Evolutionary conservation across 2,797 vertebrate species (phyloP).

Genomic region (Apodemus agrarius): DNA sequence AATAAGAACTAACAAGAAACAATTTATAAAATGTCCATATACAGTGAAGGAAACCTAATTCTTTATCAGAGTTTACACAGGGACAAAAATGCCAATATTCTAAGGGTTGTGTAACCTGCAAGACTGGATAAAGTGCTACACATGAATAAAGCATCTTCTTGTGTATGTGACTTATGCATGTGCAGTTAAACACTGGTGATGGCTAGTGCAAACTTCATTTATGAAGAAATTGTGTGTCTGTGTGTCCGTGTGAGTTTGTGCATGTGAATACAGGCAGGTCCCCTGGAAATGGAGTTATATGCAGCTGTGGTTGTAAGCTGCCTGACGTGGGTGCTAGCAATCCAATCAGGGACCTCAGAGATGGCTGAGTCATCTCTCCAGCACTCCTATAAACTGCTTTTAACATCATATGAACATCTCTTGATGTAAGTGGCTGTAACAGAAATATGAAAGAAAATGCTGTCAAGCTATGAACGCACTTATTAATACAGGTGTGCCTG

Average conservation of each 20-base stretch:
- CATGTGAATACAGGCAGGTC: neutral
- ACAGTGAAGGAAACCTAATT: slow-evolving; percentile 29
- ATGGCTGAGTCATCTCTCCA: neutral
- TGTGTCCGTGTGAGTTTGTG: neutral
- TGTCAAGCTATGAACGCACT: neutral
- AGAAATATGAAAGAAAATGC: slow-evolving; percentile 40
- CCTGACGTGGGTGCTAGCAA: neutral
- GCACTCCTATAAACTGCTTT: slow-evolving; percentile 34
- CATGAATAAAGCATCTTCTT: slow-evolving; percentile 37
- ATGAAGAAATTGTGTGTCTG: neutral
- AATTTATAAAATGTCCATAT: slow-evolving; percentile 41
- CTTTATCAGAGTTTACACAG: slow-evolving; percentile 20
- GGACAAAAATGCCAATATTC: neutral
- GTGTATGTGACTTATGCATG: neutral
- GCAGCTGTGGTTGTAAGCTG: neutral
- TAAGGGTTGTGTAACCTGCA: slow-evolving; percentile 40
- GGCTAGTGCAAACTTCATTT: neutral
- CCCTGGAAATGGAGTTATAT: neutral
- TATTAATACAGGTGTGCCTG: neutral
- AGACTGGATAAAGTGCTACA: slow-evolving; percentile 49
- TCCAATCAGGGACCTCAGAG: neutral
- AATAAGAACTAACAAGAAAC: slow-evolving; percentile 23
- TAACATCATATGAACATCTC: slow-evolving; percentile 19
- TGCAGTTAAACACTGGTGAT: slow-evolving; percentile 1
- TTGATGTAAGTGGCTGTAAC: slow-evolving; percentile 23